Conservation (phyloP, 2,888 invertebrate species). For the Pristionchus exspectatus region DNA sequence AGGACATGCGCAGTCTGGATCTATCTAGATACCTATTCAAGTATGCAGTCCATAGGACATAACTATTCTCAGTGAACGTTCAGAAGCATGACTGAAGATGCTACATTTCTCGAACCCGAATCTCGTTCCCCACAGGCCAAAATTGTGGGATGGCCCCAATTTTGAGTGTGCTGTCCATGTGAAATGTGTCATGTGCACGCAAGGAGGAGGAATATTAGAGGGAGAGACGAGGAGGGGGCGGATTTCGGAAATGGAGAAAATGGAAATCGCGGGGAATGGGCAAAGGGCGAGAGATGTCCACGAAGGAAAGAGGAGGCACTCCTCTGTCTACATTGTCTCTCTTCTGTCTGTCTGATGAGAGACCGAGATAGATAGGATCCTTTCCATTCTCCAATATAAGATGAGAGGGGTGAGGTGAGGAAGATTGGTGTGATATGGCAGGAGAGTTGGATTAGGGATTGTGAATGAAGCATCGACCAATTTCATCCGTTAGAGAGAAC, state of each 20-base stretch:
- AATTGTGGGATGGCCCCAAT: not conserved
- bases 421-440: not conserved
- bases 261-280: not conserved
- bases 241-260: slow-evolving; percentile 2
- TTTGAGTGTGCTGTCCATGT: not conserved
- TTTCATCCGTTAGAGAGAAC: not conserved
- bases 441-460: not conserved
- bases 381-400: not conserved
- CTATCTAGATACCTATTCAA: no score
- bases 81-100: no score
- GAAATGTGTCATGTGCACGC: slow-evolving; percentile 27
- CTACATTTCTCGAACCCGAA: no score
- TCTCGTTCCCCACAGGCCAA: not conserved
- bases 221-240: not conserved
- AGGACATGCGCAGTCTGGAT: no score
- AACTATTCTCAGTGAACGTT: no score
- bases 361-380: not conserved
- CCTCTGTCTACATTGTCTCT: not conserved
- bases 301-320: not conserved
- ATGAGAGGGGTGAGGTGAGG: not conserved
- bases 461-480: not conserved
- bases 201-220: slow-evolving; percentile 19
- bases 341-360: not conserved
- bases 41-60: no score
- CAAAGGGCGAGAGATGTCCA: not conserved